phyloP scores from a whole-genome alignment of 2,113 vertebrate species.

The Okapia johnstoni region DNA sequence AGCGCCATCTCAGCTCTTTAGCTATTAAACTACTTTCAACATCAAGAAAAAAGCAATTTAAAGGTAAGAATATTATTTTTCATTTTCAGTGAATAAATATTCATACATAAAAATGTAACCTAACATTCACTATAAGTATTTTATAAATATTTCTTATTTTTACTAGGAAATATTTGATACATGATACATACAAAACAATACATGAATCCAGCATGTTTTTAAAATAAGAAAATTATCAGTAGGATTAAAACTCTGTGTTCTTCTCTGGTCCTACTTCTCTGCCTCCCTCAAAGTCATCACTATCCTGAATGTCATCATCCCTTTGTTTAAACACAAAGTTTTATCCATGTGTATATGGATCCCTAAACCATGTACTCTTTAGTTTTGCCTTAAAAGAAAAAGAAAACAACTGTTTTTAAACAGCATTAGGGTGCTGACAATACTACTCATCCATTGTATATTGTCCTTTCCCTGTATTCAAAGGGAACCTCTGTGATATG shows the following conservation, averaged over 20 bases:
- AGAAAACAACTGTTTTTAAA: neutral
- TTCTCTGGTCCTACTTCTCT: neutral
- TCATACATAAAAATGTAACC: slow-evolving; percentile 14
- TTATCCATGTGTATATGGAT: neutral
- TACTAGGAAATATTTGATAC: neutral
- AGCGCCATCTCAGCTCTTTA: neutral
- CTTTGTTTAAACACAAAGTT: neutral
- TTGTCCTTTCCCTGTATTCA: neutral
- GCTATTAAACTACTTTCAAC: neutral
- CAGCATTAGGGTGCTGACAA: neutral
- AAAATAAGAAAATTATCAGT: neutral
- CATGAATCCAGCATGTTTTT: neutral
- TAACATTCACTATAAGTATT: neutral
- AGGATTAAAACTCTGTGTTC: neutral
- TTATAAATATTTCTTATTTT: neutral
- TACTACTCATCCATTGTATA: neutral
- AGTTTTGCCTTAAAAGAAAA: neutral
- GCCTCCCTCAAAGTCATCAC: neutral
- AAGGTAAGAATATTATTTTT: neutral
- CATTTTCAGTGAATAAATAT: neutral
- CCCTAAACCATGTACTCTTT: neutral
- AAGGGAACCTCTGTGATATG: neutral
- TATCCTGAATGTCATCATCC: neutral
- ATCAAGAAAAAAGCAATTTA: slow-evolving; percentile 24
- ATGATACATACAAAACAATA: neutral